Conservation (phyloP, 2,113 vertebrate genomes). For the Daphoenositta chrysoptera region DNA sequence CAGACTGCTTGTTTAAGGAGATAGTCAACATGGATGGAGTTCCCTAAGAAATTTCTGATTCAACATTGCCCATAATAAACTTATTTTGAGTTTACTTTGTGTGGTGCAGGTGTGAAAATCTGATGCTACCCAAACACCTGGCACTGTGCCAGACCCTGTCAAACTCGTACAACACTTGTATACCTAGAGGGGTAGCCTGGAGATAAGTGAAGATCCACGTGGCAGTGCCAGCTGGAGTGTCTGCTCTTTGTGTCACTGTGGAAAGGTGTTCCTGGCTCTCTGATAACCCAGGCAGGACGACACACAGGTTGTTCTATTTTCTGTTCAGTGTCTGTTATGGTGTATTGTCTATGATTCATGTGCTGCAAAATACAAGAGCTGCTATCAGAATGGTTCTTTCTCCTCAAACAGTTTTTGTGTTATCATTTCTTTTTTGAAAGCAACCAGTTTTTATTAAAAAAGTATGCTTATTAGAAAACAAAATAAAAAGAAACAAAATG, state of each 20-base stretch:
- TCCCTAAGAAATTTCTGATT: background rate
- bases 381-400: background rate
- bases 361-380: background rate
- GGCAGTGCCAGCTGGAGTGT: background rate
- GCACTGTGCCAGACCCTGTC: background rate
- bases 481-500: background rate
- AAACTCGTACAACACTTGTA: background rate
- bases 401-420: background rate
- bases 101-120: background rate
- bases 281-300: background rate
- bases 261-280: background rate
- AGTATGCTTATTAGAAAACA: background rate
- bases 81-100: background rate
- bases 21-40: background rate
- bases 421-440: background rate
- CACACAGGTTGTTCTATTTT: fast-evolving
- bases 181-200: background rate
- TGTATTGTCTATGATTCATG: background rate
- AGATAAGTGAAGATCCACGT: background rate
- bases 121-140: background rate
- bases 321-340: background rate
- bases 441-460: background rate
- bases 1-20: background rate
- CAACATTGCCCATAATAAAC: background rate
- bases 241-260: background rate